Conservation (phyloP, 2,797 vertebrate genomes). For the Selene dorsalis region DNA sequence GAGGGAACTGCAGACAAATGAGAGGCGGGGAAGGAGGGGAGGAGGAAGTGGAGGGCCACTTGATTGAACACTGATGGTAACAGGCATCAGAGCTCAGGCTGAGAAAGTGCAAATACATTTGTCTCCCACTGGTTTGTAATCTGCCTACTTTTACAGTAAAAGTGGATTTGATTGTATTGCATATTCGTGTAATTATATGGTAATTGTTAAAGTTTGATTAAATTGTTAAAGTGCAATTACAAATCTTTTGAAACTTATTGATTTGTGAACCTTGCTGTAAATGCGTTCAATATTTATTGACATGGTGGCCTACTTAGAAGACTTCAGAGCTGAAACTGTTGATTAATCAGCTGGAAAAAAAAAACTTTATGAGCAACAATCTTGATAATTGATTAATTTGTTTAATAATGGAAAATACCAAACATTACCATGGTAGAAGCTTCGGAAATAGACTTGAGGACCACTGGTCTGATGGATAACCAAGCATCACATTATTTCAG, state of each 20-base stretch:
- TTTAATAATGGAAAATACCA: background rate
- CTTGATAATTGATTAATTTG: background rate
- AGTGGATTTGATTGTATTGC: background rate
- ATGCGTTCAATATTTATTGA: background rate
- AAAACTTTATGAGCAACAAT: background rate
- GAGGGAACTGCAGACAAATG: slow-evolving; percentile 68
- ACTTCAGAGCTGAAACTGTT: background rate
- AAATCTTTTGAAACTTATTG: background rate
- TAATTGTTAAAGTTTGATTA: slow-evolving; percentile 6
- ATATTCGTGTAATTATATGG: background rate
- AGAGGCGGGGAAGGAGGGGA: slow-evolving; percentile 25
- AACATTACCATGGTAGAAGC: background rate
- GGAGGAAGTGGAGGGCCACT: slow-evolving; percentile 52
- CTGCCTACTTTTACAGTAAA: slow-evolving; percentile 1
- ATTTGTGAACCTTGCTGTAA: background rate
- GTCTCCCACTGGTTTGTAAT: slow-evolving; percentile 44
- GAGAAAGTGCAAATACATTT: slow-evolving; percentile 44
- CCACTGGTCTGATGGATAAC: background rate
- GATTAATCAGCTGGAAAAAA: background rate
- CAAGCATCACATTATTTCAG: background rate
- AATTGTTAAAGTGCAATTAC: slow-evolving; percentile 13
- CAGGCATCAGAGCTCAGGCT: slow-evolving; percentile 36
- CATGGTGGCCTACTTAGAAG: background rate
- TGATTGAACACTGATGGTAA: slow-evolving; percentile 64
- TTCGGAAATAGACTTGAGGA: background rate